Base-by-base conservation (phyloP, 1,140 invertebrate species). In the Panagrolaimus sp. region DNA sequence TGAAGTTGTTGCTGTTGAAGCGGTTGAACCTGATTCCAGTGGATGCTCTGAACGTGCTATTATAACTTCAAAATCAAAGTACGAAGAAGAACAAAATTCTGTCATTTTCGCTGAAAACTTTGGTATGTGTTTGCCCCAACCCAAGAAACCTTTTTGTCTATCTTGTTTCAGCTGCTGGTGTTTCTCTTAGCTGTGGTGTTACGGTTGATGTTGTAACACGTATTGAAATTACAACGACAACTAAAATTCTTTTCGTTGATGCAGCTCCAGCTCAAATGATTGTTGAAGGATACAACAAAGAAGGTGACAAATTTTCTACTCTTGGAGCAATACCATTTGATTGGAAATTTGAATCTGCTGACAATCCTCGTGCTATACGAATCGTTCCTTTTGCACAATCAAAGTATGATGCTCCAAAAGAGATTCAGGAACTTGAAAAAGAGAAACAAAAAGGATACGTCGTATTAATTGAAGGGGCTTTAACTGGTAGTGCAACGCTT, bases 201-300 rank as follows among this genome's bases (percentile, higher is more conserved):
- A 93, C 94, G 76, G 89, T 97, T 45, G 93, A 95, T 85, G 88
- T 88, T 47, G 93, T 97, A 70, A 85, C 87, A 67, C 88, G 88
- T 5, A 85, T 98, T 52, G 88, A 89, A 78, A 91, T 98, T 68
- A 88, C 90, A 46, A 95, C 93, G 14, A 96, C 92, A 12, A 96
- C 94, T 0, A 88, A 90, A 78, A 91, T 96, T 83, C 84, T 98
- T 3, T 95, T 90, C 81, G 87, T 96, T 67, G 94, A 96, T 85
- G 94, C 97, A 86, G 91, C 93, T n/a, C 94, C 94, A 5, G 93
- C 94, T 85, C 89, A 90, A 68, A 94, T 96, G 86, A 90, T 92
- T 86, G 89, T 94, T 24, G 85, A 90, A 75, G 93, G 92, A 0
- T 91, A 90, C 84, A 93, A 96, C 87, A 89, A 90, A 71, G 90